A percentile compares a stretch with the other conserved stretches of the same genome.
phyloP scores from a whole-genome alignment of 2,797 vertebrate species.

The Danionella dracula region DNA sequence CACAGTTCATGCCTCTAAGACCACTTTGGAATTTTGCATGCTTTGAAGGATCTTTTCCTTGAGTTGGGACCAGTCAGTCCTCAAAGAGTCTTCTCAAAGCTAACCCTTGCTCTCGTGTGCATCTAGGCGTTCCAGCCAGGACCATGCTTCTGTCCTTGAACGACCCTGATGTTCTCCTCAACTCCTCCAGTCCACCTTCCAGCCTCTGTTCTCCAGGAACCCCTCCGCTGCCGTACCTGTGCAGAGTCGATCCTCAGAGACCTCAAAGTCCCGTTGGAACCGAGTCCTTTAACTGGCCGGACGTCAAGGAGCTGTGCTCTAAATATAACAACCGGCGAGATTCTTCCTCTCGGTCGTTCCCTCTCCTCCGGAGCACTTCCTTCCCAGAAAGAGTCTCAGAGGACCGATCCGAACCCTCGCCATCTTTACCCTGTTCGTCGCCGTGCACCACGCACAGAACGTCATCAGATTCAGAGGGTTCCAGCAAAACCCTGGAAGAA shows the following conservation, averaged over 20 bases:
- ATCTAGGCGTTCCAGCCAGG: constrained; percentile 66
- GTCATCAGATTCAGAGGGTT: constrained; percentile 32
- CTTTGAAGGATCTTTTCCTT: too few species aligned
- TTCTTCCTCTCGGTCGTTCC: constrained; percentile 1
- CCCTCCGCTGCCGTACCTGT: constrained; percentile 50
- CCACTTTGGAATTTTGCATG: not conserved
- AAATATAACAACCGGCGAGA: constrained; percentile 60
- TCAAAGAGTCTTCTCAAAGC: not conserved
- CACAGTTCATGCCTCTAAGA: too few species aligned
- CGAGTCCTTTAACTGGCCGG: constrained; percentile 83
- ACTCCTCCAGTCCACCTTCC: constrained; percentile 56
- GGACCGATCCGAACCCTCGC: constrained; percentile 9
- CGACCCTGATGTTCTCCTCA: constrained; percentile 59
- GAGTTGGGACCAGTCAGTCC: too few species aligned
- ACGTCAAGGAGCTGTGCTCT: constrained; percentile 83
- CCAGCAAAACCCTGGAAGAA: not conserved
- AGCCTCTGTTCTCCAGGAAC: constrained; percentile 52
- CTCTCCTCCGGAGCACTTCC: constrained; percentile 62
- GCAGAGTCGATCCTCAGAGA: constrained; percentile 42
- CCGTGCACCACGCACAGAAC: constrained; percentile 37
- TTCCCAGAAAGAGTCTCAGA: constrained; percentile 61
- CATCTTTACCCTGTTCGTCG: constrained; percentile 42
- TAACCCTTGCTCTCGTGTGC: constrained; percentile 29
- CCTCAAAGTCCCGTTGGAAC: constrained; percentile 67
- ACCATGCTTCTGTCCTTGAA: constrained; percentile 55